These are phyloP conservation scores for Ophion costatus DNA, from an alignment of 2,888 invertebrate species.

Conservation along the genomic window DNA sequence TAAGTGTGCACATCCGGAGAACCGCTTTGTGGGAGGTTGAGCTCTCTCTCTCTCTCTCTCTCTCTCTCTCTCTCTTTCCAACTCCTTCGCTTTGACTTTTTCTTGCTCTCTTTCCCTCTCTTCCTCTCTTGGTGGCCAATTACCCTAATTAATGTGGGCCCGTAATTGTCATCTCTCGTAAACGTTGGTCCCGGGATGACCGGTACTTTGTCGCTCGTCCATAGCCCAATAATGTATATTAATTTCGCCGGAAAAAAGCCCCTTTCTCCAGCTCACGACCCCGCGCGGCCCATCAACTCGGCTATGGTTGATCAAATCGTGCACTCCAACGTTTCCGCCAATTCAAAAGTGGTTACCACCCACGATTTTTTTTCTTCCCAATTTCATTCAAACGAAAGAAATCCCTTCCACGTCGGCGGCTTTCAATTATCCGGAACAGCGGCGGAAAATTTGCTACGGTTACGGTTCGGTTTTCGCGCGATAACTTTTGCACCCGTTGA, in stretches of 20 bases:
- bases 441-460: background rate
- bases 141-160: conserved; percentile 78
- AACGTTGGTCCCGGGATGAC: conserved; percentile 28
- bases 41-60: conserved; percentile 47
- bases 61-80: conserved; percentile 51
- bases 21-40: conserved; percentile 73
- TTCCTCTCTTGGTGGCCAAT: conserved; percentile 69
- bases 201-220: conserved; percentile 24
- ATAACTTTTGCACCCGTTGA: too few relatives aligned
- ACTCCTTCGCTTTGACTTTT: conserved; percentile 42
- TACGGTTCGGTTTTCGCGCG: background rate
- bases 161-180: conserved; percentile 73
- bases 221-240: conserved; percentile 12
- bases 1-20: conserved; percentile 79
- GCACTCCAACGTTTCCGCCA: conserved; percentile 16
- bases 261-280: background rate
- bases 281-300: background rate
- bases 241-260: background rate
- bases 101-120: conserved; percentile 35
- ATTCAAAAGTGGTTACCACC: conserved; percentile 8
- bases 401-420: background rate
- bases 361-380: background rate
- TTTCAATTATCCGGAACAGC: background rate
- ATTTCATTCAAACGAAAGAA: background rate
- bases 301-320: conserved; percentile 13